Base-by-base conservation (phyloP, 2,113 vertebrate species). In the Serinus canaria region DNA sequence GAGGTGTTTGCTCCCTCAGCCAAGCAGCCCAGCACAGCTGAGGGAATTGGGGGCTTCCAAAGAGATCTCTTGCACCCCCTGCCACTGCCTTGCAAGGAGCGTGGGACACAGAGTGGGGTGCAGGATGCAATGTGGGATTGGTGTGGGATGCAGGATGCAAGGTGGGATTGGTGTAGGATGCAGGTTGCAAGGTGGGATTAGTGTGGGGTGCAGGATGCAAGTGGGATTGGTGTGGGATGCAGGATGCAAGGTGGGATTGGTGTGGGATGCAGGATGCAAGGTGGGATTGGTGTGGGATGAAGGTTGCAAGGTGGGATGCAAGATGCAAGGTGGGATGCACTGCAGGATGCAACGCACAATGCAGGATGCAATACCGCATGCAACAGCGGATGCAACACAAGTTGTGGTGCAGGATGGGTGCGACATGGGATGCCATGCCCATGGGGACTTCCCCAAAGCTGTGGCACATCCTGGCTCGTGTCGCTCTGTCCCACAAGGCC, bases 1-100 rank as follows among this genome's bases (percentile, higher is more conserved):
- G 1, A 43, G 66, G 16, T 13, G 9, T 67, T n/a, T 37, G 70
- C 50, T 89, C 78, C 59, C 1, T 1, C 52, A 50, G 75, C 72
- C 8, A 0, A 11, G 13, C 0, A 4, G 74, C 15, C 60, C 67
- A 12, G 49, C 37, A 1, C 0, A 6, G 79, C 2, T 5, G 17
- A 62, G 7, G 11, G 5, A 5, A 16, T 1, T 2, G 60, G 68
- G 33, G 6, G 39, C 39, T 25, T 37, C 78, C 77, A 6, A 33
- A 67, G 2, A 7, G 49, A 3, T 12, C 13, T 1, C 60, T 10
- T 11, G 76, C 15, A 10, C 53, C 16, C 18, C 79, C 47, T 9
- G 11, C 41, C 2, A 0, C 75, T 18, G 67, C 70, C 75, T 79
- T 8, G 88, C 0, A 0, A 62, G 81, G 11, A 2, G 3, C 0